Evolutionary conservation across 2,888 invertebrate species (phyloP), one percentile per base, ranked within the genome.

Genomic region (Lordiphosa andalusiaca): DNA sequence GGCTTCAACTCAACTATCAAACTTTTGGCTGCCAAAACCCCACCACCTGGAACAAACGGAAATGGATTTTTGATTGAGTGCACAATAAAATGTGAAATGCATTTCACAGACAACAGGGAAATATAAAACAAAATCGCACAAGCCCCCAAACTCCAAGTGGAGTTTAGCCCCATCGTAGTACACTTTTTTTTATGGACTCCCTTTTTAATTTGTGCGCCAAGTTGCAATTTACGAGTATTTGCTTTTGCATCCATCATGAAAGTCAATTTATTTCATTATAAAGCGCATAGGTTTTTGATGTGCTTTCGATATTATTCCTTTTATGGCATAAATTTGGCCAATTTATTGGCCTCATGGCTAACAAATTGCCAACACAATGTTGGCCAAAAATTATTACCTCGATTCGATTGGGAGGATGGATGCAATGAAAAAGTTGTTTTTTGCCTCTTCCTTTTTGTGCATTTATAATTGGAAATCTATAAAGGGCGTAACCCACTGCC

Each of bases 11-110:
- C 78, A 78, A 78, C 83, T 78, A 78, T 83, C 83, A 76, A 83
- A 82, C 73, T 71, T 68, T 76, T 61, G 71, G 71, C 73, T 67
- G 61, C 69, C 71, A 64, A 73, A 54, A 35, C 44, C 40, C 50
- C 51, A 39, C 53, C 44, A 59, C 51, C 54, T 47, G 59, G 53
- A 72, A 73, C 76, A 78, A 75, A 73, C 81, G 78, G 78, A 83
- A 80, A 80, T 80, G 78, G 78, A 80, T 80, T 80, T 80, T 80
- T 80, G 81, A 80, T 80, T 80, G 78, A 80, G 78, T 83, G 78
- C 78, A 81, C 78, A 80, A 83, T 80, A 80, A 80, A 83, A 80
- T 80, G 81, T 73, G 71, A 83, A 80, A 83, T 83, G 83, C 81
- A 76, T 76, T 77, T 82, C 67, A 78, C 78, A 78, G 68, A 53